phyloP scores from a whole-genome alignment of 1,140 invertebrate genomes.

The Glossosoma conforme region DNA sequence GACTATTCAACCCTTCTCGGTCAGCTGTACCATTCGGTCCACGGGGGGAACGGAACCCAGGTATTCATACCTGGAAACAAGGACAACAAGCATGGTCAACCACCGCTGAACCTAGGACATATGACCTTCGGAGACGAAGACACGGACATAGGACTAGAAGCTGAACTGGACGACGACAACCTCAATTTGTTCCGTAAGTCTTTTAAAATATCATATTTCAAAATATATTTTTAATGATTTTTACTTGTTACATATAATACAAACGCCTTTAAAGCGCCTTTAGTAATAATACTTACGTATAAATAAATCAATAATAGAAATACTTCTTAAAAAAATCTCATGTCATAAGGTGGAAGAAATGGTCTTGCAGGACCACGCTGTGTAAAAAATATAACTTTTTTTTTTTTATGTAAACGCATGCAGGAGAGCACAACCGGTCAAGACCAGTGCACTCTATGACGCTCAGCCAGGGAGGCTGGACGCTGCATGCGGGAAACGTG shows the following conservation, averaged over 20 bases:
- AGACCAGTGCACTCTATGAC: too few species aligned
- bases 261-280: too few species aligned
- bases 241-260: background rate
- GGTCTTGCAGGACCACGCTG: too few species aligned
- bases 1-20: conserved; percentile 27
- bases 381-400: too few species aligned
- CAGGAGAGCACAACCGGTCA: too few species aligned
- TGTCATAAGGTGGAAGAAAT: too few species aligned
- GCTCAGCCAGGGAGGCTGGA: too few species aligned
- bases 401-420: too few species aligned
- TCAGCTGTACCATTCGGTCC: conserved; percentile 25
- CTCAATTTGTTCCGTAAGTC: conserved; percentile 30
- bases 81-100: conserved; percentile 1
- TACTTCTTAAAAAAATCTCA: too few species aligned
- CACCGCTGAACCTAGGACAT: conserved; percentile 4
- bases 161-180: conserved; percentile 27
- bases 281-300: too few species aligned
- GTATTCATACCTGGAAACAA: conserved; percentile 14
- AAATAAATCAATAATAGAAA: too few species aligned
- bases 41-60: conserved; percentile 10
- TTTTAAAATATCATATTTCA: background rate
- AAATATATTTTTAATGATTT: background rate
- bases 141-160: conserved; percentile 22
- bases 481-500: too few species aligned
- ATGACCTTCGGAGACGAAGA: conserved; percentile 22